Evolutionary conservation across 2,113 vertebrate species (phyloP).

Genomic region (Petrocephalus microphthalmus): DNA sequence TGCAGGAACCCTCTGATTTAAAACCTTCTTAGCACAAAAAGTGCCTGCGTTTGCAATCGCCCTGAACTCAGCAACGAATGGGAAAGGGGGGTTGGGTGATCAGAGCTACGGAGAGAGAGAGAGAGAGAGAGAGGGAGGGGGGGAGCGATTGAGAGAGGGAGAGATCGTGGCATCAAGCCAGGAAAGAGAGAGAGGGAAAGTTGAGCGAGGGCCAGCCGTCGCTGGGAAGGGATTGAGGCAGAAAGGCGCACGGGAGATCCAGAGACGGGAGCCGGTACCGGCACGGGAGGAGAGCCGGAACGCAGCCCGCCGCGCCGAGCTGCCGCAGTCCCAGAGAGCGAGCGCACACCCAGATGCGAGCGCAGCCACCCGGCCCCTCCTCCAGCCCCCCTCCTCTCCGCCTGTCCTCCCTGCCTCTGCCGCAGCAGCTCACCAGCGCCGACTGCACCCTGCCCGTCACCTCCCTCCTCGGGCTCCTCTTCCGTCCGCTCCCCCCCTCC

Average conservation of each 20-base stretch:
- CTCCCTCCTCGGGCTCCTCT: neutral
- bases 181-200: slow-evolving; percentile 17
- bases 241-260: neutral
- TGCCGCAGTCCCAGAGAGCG: neutral
- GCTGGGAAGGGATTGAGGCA: neutral
- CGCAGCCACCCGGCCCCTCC: neutral
- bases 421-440: neutral
- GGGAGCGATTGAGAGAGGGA: neutral
- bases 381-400: neutral
- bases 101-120: neutral
- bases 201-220: slow-evolving; percentile 10
- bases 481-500: neutral
- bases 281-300: neutral
- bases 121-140: slow-evolving; percentile 9
- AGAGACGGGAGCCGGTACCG: neutral
- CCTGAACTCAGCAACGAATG: neutral
- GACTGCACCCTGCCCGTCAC: neutral
- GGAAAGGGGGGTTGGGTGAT: neutral
- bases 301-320: neutral
- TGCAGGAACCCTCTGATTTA: slow-evolving; percentile 20
- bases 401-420: neutral
- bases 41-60: slow-evolving; percentile 25
- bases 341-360: neutral
- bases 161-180: neutral
- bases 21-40: slow-evolving; percentile 19